Base-by-base conservation (phyloP, 2,797 vertebrate species). In the Lycodopsis pacificus region DNA sequence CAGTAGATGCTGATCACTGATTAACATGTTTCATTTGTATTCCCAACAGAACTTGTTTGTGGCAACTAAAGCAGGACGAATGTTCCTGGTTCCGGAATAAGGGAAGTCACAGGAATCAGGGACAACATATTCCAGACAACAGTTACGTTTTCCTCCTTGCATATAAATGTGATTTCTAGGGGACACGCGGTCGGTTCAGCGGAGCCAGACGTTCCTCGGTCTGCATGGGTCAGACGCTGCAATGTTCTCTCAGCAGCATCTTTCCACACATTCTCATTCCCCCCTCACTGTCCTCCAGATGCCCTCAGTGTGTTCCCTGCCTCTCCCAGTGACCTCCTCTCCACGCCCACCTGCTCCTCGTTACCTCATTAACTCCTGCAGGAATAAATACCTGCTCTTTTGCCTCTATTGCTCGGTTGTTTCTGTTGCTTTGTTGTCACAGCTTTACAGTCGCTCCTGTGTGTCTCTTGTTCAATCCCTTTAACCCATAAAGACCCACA, bases 351-450 rank as follows among this genome's bases (percentile, higher is more conserved):
- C 63, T 74, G 72, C 40, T 15, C 63, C 49, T 32, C 38, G 27
- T 53, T 54, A 22, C 19, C 51, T 54, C 71, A 22, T 54, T 72
- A 42, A 7, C 36, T 30, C 22, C 34, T n/a, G 19, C 36, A 34
- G 7, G 25, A 56, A 65, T 27, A 73, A 62, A 62, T 63, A 74
- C 30, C 53, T 36, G 62, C 63, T 49, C n/a, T 58, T 48, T 34
- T 12, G 14, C 27, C 27, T 27, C 30, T 42, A 7, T 0, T 1
- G 20, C 20, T 8, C 5, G 46, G n/a, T 20, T 14, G 4, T 49
- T 53, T 20, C 46, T 5, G 38, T 46, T 34, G 36, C 14, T 14
- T 51, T 20, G 12, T 10, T n/a, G 36, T 36, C 8, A 9, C 3
- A 48, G 46, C 46, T 8, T 20, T 20, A 9, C 49, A n/a, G n/a